Conservation (phyloP, 2,113 vertebrate species). For the Paracanthobrama guichenoti region DNA sequence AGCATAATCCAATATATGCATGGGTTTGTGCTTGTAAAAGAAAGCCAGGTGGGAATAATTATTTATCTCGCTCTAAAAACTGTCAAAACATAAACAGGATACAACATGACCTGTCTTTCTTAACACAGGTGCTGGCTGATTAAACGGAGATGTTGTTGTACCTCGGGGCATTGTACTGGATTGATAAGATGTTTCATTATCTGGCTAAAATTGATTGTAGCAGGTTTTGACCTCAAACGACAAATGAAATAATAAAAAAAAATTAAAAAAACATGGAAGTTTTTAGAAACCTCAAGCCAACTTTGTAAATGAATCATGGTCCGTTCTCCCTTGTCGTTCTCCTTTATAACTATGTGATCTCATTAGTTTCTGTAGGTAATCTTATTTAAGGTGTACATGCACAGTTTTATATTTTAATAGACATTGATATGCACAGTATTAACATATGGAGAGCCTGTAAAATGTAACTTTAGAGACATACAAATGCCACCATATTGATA, state of each 20-base stretch:
- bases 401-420: background rate
- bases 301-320: background rate
- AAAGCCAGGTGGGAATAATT: slow-evolving; percentile 3
- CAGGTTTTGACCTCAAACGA: slow-evolving; percentile 8
- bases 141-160: slow-evolving; percentile 7
- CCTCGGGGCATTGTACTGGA: background rate
- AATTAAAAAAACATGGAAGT: background rate
- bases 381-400: background rate
- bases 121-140: slow-evolving; percentile 31
- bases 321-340: background rate
- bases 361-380: background rate
- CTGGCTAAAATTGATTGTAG: slow-evolving; percentile 32
- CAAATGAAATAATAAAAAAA: background rate
- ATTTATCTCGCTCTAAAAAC: slow-evolving; percentile 6
- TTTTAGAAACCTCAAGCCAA: background rate
- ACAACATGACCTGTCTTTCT: background rate
- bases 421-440: too few relatives aligned
- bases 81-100: slow-evolving; percentile 4
- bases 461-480: too few relatives aligned
- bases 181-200: slow-evolving; percentile 35
- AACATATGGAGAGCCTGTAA: too few relatives aligned
- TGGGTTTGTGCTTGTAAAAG: background rate
- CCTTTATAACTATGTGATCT: background rate
- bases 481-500: too few relatives aligned
- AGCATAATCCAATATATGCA: background rate